Evolutionary conservation across 2,888 invertebrate genomes (phyloP).

Genomic region (Diabrotica balteata): DNA sequence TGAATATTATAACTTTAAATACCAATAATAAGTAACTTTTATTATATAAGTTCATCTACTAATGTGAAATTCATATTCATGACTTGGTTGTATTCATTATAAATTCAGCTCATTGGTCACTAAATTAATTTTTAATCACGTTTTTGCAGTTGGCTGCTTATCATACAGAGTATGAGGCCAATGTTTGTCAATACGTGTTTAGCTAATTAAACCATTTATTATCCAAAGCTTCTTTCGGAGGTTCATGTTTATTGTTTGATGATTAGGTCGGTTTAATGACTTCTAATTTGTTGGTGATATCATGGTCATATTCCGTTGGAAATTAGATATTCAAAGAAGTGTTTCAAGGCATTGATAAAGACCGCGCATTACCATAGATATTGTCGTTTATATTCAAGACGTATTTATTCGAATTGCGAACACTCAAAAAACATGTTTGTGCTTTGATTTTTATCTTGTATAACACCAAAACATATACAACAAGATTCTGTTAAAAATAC

Average conservation of each 20-base stretch:
- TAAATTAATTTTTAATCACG: constrained; percentile 50
- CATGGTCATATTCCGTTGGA: constrained; percentile 36
- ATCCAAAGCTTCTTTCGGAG: constrained; percentile 41
- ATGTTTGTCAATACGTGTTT: constrained; percentile 46
- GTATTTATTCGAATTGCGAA: constrained; percentile 34
- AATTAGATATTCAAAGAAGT: constrained; percentile 42
- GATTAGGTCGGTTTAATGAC: constrained; percentile 41
- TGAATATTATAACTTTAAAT: background rate
- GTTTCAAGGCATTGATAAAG: constrained; percentile 34
- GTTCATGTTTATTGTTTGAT: constrained; percentile 41
- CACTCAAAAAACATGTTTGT: constrained; percentile 29
- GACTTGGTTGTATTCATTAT: constrained; percentile 37
- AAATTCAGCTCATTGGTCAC: constrained; percentile 45
- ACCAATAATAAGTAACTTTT: constrained; percentile 18
- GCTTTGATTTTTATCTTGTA: constrained; percentile 16
- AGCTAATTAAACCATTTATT: constrained; percentile 48
- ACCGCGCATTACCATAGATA: constrained; percentile 36
- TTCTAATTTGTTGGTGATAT: constrained; percentile 42
- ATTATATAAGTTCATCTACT: constrained; percentile 30
- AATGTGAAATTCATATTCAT: constrained; percentile 33
- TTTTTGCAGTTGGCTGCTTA: constrained; percentile 42
- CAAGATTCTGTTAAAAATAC: constrained; percentile 11
- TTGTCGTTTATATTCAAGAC: constrained; percentile 32
- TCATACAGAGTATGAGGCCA: constrained; percentile 40
- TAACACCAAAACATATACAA: constrained; percentile 19